Evolutionary conservation across 2,797 vertebrate genomes (phyloP).

Genomic region (Scarus forsteni): DNA sequence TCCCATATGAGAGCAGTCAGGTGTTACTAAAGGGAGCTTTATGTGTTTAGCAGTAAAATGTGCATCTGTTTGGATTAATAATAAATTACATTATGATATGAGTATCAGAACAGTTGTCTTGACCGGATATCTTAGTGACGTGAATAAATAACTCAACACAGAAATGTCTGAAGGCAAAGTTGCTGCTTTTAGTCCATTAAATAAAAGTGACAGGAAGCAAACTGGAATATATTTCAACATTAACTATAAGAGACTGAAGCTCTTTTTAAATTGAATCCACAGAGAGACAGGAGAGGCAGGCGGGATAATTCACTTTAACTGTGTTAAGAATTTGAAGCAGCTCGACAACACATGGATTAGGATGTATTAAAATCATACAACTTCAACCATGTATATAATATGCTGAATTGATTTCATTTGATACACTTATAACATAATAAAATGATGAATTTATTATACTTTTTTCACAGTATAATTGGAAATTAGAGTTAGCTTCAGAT

Average conservation of each 20-base stretch:
- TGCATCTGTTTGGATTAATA: constrained; percentile 8
- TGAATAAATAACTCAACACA: constrained; percentile 9
- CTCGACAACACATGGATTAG: not conserved
- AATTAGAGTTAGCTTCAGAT: no score
- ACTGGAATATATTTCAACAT: no score
- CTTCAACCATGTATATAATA: no score
- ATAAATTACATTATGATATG: not conserved
- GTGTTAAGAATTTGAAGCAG: not conserved
- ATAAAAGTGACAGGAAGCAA: no score
- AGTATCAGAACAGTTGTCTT: constrained; percentile 4
- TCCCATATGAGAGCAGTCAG: constrained; percentile 30
- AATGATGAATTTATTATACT: no score
- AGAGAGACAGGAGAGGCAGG: no score
- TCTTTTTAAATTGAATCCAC: no score
- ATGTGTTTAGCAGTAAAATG: not conserved
- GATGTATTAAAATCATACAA: not conserved
- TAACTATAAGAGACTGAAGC: no score
- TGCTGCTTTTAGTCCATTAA: not conserved
- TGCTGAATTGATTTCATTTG: no score
- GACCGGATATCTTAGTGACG: constrained; percentile 17
- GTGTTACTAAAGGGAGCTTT: constrained; percentile 34
- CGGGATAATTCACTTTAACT: no score
- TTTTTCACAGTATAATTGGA: no score
- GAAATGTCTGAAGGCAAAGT: constrained; percentile 10
- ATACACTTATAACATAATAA: no score